Evolutionary conservation across 2,113 vertebrate genomes (phyloP), one percentile per base, ranked within the genome.

Genomic region (Protomyctophum bolini): DNA sequence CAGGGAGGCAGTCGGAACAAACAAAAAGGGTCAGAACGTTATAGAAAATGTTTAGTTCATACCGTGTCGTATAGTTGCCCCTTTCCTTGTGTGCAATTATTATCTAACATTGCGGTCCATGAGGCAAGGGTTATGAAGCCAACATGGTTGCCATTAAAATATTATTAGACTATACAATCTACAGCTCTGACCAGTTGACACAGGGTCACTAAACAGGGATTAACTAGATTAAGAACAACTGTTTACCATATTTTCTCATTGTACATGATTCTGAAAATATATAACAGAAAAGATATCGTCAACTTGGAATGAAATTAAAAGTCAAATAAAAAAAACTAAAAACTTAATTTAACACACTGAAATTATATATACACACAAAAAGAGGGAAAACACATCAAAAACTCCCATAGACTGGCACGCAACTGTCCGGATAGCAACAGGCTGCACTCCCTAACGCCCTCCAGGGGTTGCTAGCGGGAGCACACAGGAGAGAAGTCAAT

Each of bases 301-400:
- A 85, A 83, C 72, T 52, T 59, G 75, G 61, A 77, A 71, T 58
- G 15, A 61, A 10, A 50, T 8, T 60, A 45, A 33, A 60, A 75
- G 7, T 29, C 50, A 66, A 67, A 63, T 68, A 46, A 67, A 72
- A 72, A 72, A 63, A 70, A 74, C 71, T 83, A 84, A 88, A 85
- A 84, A 79, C 59, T 82, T 79, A 87, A 89, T 83, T 79, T 92
- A 91, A 87, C 79, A 87, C 82, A 88, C 71, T 86, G 86, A 92
- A 94, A 91, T 70, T 58, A 90, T 82, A 88, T 84, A 75, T 77
- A 92, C 46, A 89, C 67, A 75, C 7, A 77, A 68, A 73, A 70
- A 56, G 55, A 74, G 58, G 64, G 59, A 54, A 60, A 46, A 79
- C 70, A 55, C 33, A 81, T 70, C 70, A 72, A 78, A 10, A 74